A percentile compares a stretch with the other conserved stretches of the same genome.
Evolutionary conservation across 2,113 vertebrate genomes (phyloP).

Genomic region (Pollimyrus isidori): DNA sequence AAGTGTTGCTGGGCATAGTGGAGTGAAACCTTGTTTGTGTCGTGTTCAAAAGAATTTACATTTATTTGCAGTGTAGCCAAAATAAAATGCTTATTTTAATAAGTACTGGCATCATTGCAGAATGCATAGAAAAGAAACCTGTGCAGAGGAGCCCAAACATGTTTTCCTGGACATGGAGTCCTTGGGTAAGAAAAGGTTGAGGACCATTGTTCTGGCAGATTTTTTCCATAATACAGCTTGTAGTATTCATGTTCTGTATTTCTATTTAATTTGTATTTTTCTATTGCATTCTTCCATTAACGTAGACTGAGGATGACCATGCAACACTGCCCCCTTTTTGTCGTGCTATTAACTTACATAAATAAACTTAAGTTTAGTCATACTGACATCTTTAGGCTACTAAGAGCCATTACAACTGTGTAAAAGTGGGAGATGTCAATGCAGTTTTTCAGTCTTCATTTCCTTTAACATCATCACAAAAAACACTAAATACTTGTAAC

Average conservation of each 20-base stretch:
- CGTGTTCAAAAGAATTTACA: not conserved
- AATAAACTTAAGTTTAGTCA: not conserved
- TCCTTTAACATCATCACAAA: not conserved
- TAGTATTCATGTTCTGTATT: not conserved
- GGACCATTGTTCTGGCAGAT: not conserved
- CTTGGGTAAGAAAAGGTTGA: not conserved
- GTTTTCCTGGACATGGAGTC: not conserved
- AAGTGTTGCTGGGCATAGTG: not conserved
- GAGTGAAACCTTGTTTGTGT: not conserved
- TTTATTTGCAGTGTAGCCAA: not conserved
- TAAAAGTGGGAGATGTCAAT: not conserved
- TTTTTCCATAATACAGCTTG: not conserved
- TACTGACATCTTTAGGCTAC: constrained; percentile 15
- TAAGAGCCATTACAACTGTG: not conserved
- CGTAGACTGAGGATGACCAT: not conserved
- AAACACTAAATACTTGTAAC: not conserved
- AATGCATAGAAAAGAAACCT: not conserved
- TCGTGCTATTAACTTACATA: not conserved
- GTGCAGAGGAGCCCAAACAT: not conserved
- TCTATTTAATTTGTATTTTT: not conserved
- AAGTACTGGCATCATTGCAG: not conserved
- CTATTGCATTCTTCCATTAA: not conserved
- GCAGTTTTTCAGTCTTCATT: not conserved
- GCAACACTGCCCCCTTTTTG: constrained; percentile 8
- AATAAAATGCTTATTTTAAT: not conserved